Percentiles rank a stretch among this genome's conserved stretches.
Conservation (phyloP, 1,140 invertebrate species). For the Drosophila miranda region DNA sequence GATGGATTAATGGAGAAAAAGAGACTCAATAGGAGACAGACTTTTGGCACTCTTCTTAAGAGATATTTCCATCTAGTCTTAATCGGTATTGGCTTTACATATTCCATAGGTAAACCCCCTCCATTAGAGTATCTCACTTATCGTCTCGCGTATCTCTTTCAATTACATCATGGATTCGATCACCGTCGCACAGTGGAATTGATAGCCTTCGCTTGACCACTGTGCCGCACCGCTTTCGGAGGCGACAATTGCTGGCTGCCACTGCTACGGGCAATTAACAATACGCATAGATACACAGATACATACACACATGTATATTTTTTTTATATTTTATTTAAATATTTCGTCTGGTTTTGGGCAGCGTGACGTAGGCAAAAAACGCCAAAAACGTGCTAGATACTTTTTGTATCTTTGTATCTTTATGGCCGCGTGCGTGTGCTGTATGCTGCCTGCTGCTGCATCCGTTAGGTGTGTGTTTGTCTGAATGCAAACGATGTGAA, state of each 20-base stretch:
- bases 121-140: neutral
- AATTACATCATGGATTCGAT: neutral
- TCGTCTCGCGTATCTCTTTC: neutral
- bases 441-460: slow-evolving; percentile 52
- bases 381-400: slow-evolving; percentile 70
- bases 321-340: slow-evolving; percentile 38
- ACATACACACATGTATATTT: slow-evolving; percentile 28
- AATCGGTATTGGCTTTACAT: too few species aligned
- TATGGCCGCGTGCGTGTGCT: slow-evolving; percentile 36
- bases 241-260: slow-evolving; percentile 46
- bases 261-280: slow-evolving; percentile 67
- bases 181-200: slow-evolving; percentile 20
- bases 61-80: too few species aligned
- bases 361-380: slow-evolving; percentile 68
- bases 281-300: slow-evolving; percentile 29
- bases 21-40: neutral
- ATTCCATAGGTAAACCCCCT: too few species aligned
- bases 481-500: slow-evolving; percentile 75
- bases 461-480: slow-evolving; percentile 75
- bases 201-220: slow-evolving; percentile 14
- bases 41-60: too few species aligned
- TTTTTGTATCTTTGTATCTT: slow-evolving; percentile 49
- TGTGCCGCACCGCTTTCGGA: slow-evolving; percentile 35
- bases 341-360: slow-evolving; percentile 62
- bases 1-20: neutral